Percentiles rank a stretch among this genome's conserved stretches.
Conservation (phyloP, 1,140 invertebrate genomes). For the Bombus huntii region DNA sequence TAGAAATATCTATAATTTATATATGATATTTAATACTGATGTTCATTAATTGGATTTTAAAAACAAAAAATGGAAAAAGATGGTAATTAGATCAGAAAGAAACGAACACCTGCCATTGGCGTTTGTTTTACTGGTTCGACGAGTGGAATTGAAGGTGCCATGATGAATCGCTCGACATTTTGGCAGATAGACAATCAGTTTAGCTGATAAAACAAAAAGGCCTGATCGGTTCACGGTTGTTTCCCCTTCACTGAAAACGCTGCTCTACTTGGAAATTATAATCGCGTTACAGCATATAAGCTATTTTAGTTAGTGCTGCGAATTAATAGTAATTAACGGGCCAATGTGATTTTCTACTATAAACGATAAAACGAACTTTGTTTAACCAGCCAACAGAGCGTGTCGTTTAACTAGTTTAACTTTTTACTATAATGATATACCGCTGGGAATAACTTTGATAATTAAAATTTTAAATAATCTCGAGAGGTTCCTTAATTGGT, state of each 20-base stretch:
- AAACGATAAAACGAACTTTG: not conserved
- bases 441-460: not conserved
- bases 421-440: not conserved
- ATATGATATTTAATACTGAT: not conserved
- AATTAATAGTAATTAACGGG: slow-evolving; percentile 26
- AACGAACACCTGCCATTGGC: not conserved
- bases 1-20: not conserved
- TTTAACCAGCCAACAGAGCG: not conserved
- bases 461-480: not conserved
- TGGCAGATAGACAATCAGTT: not conserved
- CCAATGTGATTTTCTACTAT: slow-evolving; percentile 1
- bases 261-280: not conserved
- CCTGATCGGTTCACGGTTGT: not conserved
- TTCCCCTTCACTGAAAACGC: not conserved
- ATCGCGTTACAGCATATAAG: slow-evolving; percentile 29
- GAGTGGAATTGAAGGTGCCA: not conserved
- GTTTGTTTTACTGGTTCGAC: not conserved
- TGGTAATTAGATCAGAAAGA: not conserved
- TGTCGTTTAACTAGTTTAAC: not conserved
- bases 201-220: not conserved
- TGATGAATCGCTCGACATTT: not conserved
- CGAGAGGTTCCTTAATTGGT: not conserved
- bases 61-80: not conserved
- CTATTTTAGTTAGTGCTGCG: slow-evolving; percentile 4
- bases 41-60: not conserved